These are phyloP conservation scores for Acrocephalus kingi DNA, from an alignment of 2,113 vertebrate species.

Conservation along the genomic window DNA sequence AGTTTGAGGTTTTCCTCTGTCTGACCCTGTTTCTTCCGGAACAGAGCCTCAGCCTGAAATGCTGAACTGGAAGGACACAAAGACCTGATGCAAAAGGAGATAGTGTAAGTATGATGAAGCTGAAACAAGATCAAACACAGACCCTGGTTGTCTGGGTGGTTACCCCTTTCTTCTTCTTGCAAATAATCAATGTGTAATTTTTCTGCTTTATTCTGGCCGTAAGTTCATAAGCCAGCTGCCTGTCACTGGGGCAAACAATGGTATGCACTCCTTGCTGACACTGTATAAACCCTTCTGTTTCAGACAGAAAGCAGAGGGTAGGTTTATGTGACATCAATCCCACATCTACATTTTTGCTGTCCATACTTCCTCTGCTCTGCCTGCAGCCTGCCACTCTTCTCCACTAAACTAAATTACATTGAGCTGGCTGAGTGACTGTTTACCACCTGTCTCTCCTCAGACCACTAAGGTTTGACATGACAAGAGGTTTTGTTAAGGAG, in stretches of 20 bases:
- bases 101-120: neutral
- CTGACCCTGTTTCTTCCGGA: neutral
- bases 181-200: neutral
- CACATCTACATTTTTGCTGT: neutral
- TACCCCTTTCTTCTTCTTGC: neutral
- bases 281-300: neutral
- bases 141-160: neutral
- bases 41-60: conserved; percentile 10
- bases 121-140: neutral
- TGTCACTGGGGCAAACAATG: neutral
- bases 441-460: neutral
- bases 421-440: neutral
- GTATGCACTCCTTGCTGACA: neutral
- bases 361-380: neutral
- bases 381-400: neutral
- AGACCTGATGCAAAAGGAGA: neutral
- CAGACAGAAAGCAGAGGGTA: neutral
- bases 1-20: neutral
- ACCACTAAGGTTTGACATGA: neutral
- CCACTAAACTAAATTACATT: neutral
- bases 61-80: neutral
- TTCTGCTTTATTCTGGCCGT: neutral
- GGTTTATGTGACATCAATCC: neutral
- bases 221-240: neutral
- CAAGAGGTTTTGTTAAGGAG: neutral